These are phyloP conservation scores for Villa cingulata DNA, from an alignment of 2,888 invertebrate genomes.

Conservation along the genomic window DNA sequence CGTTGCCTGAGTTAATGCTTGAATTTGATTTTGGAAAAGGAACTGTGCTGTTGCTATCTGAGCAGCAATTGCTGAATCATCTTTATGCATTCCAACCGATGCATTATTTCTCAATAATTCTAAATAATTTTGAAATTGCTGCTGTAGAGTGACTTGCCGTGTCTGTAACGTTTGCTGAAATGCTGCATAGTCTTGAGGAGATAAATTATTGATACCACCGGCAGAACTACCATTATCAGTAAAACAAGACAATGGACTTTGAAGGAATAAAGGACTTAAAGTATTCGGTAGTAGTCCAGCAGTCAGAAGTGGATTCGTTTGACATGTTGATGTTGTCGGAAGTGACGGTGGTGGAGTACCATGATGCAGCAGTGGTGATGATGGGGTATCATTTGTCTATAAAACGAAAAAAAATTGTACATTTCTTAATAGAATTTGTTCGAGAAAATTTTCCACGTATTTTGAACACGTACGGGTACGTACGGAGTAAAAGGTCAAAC, in stretches of 20 bases:
- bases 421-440: too few relatives aligned
- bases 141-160: constrained; percentile 32
- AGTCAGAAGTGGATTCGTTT: background rate
- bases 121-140: constrained; percentile 34
- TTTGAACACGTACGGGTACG: too few relatives aligned
- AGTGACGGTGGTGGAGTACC: constrained; percentile 15
- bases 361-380: constrained; percentile 17
- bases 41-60: constrained; percentile 48
- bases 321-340: constrained; percentile 14
- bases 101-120: constrained; percentile 26
- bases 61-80: constrained; percentile 27
- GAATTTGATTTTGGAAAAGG: constrained; percentile 58
- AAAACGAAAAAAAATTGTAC: background rate
- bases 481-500: background rate
- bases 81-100: constrained; percentile 18
- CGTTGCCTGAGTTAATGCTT: constrained; percentile 71
- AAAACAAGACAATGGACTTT: constrained; percentile 20
- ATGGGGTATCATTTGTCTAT: constrained; percentile 29
- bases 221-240: constrained; percentile 16
- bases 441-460: too few relatives aligned
- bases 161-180: constrained; percentile 32
- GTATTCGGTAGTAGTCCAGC: constrained; percentile 15
- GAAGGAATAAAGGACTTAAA: constrained; percentile 18
- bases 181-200: constrained; percentile 29
- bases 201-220: constrained; percentile 18